A percentile compares a stretch with the other conserved stretches of the same genome.
Conservation (phyloP, 37 sponge, comb jelly and placozoan genomes). For the Amphimedon queenslandica region DNA sequence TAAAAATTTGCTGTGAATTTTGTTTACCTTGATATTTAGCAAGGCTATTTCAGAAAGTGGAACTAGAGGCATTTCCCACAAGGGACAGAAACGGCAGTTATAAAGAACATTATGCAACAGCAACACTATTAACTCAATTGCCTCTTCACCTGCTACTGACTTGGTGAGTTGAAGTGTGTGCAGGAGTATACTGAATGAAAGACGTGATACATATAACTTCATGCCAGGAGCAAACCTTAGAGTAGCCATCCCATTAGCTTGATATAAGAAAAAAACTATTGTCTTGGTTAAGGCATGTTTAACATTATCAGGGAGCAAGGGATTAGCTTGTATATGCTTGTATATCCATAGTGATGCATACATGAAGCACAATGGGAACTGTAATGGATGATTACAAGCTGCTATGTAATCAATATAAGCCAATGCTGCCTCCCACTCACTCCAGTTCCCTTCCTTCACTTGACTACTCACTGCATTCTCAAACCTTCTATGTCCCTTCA, state of each 20-base stretch:
- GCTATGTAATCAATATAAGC: conserved; percentile 58
- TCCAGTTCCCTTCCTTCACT: conserved; percentile 37
- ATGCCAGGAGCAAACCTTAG: conserved; percentile 54
- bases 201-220: conserved; percentile 48
- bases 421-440: conserved; percentile 22
- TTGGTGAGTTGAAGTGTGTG: conserved; percentile 2
- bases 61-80: conserved; percentile 60
- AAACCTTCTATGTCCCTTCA: conserved; percentile 19
- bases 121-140: conserved; percentile 3
- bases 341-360: conserved; percentile 60
- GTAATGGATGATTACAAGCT: conserved; percentile 50
- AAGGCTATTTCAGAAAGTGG: conserved; percentile 54
- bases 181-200: conserved; percentile 11
- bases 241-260: conserved; percentile 9
- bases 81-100: conserved; percentile 45
- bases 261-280: not conserved
- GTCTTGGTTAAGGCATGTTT: conserved; percentile 29
- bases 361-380: conserved; percentile 36
- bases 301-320: not conserved
- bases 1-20: conserved; percentile 36
- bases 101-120: conserved; percentile 10
- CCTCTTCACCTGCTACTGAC: conserved; percentile 5
- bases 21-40: conserved; percentile 27
- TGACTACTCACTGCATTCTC: conserved; percentile 34
- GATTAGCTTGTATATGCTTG: conserved; percentile 13